A percentile compares a stretch with the other conserved stretches of the same genome.
phyloP scores from a whole-genome alignment of 2,113 vertebrate genomes.

The Lasiurus borealis region DNA sequence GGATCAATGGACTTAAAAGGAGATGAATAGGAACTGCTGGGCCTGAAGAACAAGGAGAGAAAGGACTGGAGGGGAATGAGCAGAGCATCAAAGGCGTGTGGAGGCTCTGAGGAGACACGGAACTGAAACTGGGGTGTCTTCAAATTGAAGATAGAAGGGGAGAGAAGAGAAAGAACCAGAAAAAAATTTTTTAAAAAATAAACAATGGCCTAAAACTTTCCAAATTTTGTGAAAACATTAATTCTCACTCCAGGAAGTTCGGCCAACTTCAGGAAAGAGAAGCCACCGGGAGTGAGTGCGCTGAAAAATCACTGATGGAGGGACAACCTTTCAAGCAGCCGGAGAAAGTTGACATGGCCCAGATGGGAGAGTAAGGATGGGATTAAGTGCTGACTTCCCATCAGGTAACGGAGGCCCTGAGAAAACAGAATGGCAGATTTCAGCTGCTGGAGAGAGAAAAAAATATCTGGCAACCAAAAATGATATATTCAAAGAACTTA shows the following conservation, averaged over 20 bases:
- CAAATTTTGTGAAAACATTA: not conserved
- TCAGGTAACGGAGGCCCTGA: not conserved
- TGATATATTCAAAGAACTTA: conserved; percentile 17
- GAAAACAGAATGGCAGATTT: conserved; percentile 4
- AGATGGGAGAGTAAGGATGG: not conserved
- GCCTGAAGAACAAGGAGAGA: conserved; percentile 7
- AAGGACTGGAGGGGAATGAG: not conserved
- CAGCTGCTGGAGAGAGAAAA: not conserved
- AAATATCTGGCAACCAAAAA: not conserved
- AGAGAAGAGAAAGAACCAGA: not conserved
- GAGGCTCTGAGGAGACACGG: not conserved
- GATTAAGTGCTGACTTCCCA: not conserved
- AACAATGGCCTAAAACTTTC: not conserved
- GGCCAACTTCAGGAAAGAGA: not conserved
- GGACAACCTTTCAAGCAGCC: not conserved
- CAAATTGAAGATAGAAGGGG: not conserved
- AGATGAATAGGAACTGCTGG: not conserved
- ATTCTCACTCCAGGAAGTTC: not conserved
- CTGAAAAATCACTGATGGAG: conserved; percentile 48
- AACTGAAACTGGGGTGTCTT: not conserved
- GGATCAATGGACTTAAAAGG: not conserved
- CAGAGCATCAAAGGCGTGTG: not conserved
- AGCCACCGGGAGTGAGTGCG: not conserved
- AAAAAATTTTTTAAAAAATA: not conserved
- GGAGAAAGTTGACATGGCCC: not conserved